Evolutionary conservation across 2,797 vertebrate genomes (phyloP).

Genomic region (Potorous gilbertii): DNA sequence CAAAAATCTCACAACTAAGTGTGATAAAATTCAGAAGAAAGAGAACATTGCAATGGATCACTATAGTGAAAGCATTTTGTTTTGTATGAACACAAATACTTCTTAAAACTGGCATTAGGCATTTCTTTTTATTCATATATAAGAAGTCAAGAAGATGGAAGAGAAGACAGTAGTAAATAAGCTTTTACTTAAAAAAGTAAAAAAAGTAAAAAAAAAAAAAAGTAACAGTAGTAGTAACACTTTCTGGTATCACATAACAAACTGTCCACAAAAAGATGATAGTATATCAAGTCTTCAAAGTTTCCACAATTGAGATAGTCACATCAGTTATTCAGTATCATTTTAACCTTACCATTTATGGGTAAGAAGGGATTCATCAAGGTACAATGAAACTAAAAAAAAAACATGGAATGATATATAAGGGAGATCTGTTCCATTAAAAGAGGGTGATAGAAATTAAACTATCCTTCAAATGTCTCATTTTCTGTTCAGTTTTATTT

Average conservation of each 20-base stretch:
- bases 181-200: conserved; percentile 47
- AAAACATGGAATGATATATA: background rate
- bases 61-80: background rate
- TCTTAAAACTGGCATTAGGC: conserved; percentile 35
- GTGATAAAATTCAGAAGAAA: background rate
- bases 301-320: conserved; percentile 35
- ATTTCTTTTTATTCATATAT: background rate
- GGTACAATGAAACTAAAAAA: conserved; percentile 46
- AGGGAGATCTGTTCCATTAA: conserved; percentile 4
- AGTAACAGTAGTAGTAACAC: conserved; percentile 61
- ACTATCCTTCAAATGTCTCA: background rate
- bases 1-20: background rate
- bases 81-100: background rate
- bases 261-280: conserved; percentile 23
- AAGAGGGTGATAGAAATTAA: conserved; percentile 17
- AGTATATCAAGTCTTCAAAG: background rate
- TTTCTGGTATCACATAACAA: conserved; percentile 35
- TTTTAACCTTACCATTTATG: conserved; percentile 49
- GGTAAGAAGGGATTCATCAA: conserved; percentile 1
- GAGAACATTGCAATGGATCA: background rate
- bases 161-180: conserved; percentile 51
- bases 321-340: conserved; percentile 38
- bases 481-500: conserved; percentile 1
- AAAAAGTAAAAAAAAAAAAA: no score
- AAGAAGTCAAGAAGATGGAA: background rate